Percentiles rank a stretch among this genome's conserved stretches.
Evolutionary conservation across 2,797 vertebrate species (phyloP).

Genomic region (Smutsia temminckii): DNA sequence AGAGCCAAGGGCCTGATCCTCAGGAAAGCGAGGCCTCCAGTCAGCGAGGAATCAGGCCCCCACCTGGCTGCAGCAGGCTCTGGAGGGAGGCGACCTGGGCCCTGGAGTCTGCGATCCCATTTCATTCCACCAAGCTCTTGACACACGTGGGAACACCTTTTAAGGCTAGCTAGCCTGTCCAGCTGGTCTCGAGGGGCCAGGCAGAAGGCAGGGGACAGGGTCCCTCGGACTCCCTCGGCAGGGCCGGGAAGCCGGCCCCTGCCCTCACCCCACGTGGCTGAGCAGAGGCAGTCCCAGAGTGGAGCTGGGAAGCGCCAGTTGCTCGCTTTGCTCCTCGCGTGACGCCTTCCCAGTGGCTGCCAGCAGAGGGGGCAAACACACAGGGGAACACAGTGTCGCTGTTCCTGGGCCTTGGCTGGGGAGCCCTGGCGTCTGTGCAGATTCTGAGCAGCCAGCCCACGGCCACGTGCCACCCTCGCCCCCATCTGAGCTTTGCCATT

Average conservation of each 20-base stretch:
- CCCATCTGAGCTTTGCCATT: background rate
- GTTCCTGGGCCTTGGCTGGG: slow-evolving; percentile 12
- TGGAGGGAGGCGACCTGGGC: background rate
- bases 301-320: background rate
- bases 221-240: background rate
- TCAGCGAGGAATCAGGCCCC: background rate
- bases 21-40: background rate
- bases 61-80: background rate
- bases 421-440: slow-evolving; percentile 14
- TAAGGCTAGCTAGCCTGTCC: background rate
- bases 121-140: background rate
- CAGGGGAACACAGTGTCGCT: slow-evolving; percentile 43
- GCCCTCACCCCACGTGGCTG: background rate
- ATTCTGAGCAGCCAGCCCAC: background rate
- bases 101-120: background rate
- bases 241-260: background rate
- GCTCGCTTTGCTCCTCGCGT: background rate
- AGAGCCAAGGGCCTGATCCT: background rate
- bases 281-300: background rate
- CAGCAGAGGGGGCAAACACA: slow-evolving; percentile 55
- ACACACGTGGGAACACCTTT: background rate
- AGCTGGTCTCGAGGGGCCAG: background rate
- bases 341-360: background rate
- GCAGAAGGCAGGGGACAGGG: background rate
- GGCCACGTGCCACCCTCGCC: background rate